Base-by-base conservation (phyloP, 2,888 invertebrate species). In the Hermaeophaga mercurialis region DNA sequence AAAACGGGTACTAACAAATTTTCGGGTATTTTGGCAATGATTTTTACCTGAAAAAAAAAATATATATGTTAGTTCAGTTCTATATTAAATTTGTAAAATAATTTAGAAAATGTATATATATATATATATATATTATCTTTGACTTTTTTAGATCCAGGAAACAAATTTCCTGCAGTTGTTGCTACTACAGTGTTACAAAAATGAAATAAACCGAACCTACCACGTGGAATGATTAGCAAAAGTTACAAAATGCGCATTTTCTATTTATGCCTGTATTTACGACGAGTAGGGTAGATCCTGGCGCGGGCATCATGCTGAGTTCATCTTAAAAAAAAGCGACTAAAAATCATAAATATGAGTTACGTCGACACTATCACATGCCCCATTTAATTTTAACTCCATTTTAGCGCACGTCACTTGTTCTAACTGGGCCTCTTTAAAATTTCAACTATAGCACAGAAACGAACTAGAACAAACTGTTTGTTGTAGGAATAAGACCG, bases 331-430 rank as follows among this genome's bases (percentile, higher is more conserved):
- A 58, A 41, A 48, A 44, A 45, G 41, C 54, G 47, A 53, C 43
- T 53, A 58, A 75, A 73, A 75, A 73, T 71, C 70, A 73, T 73
- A 75, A 75, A 75, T 75, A 77, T 78, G 76, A 77, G 72, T 76
- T 77, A 76, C 76, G 74, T 61, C 67, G 73, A 73, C 77, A 74
- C 76, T 75, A 76, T 76, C 75, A 74, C 74, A 76, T 75, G 77
- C 73, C 70, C 76, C 75, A 78, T 77, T 78, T 77, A 77, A 74
- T 75, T 74, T 71, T 61, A 70, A 74, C 74, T 77, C 73, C 73
- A 75, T 75, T 76, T 74, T 75, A 73, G 50, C 45, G 47, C 50
- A 55, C 60, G 52, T 53, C 50, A 53, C 53, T 55, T 58, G 55
- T 53, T 55, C 39, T 41, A 52, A 55, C 52, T 59, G 71, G 74